Evolutionary conservation across 2,113 vertebrate species (phyloP).

Genomic region (Talpa occidentalis): DNA sequence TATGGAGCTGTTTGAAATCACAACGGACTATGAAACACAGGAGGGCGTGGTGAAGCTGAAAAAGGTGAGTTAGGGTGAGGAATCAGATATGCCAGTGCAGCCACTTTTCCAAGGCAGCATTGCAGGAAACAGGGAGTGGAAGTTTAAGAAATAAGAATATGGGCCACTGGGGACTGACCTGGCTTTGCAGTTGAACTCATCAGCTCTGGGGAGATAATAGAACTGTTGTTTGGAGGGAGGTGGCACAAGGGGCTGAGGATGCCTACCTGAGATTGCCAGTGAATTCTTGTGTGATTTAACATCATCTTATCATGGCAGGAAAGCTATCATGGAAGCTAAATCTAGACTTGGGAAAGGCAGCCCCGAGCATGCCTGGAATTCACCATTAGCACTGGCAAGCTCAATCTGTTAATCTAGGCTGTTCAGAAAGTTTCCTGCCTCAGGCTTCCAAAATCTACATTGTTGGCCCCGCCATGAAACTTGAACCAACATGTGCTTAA

Average conservation of each 20-base stretch:
- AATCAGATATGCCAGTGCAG: background rate
- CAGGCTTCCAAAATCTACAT: background rate
- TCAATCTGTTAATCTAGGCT: background rate
- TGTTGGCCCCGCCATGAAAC: background rate
- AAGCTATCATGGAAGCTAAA: background rate
- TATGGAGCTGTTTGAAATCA: conserved; percentile 92
- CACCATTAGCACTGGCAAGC: background rate
- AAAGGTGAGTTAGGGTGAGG: conserved; percentile 89
- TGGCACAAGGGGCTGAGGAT: background rate
- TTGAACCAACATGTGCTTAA: background rate
- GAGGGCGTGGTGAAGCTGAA: conserved; percentile 97
- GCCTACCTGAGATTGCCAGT: background rate
- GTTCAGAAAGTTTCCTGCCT: background rate
- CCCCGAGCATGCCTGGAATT: background rate
- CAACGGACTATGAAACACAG: conserved; percentile 95
- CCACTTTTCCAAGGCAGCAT: background rate
- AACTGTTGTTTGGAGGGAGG: background rate
- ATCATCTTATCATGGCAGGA: background rate
- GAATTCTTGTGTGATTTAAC: background rate
- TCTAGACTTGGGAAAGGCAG: background rate
- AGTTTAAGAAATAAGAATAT: background rate
- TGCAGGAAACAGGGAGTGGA: background rate
- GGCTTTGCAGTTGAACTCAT: background rate
- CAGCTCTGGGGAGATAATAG: conserved; percentile 51
- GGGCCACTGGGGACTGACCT: too few relatives aligned